A percentile compares a stretch with the other conserved stretches of the same genome.
These are phyloP conservation scores for Pipistrellus nathusii DNA, from an alignment of 2,797 vertebrate genomes.

Conservation along the genomic window DNA sequence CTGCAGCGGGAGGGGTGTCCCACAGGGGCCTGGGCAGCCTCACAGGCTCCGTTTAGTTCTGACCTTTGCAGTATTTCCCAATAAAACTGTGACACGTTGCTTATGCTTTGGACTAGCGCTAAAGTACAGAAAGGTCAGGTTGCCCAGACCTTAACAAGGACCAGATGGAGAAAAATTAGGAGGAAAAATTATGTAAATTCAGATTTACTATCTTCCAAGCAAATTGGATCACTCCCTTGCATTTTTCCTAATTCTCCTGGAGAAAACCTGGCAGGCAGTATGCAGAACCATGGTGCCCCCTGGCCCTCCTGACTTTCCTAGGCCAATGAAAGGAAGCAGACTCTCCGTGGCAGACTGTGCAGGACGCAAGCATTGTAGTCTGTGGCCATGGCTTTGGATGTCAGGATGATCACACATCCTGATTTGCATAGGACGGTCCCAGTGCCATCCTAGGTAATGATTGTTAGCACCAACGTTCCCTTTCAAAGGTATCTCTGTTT, in stretches of 20 bases:
- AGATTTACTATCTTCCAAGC: too few species aligned
- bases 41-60: background rate
- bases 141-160: conserved; percentile 11
- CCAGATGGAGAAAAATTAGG: background rate
- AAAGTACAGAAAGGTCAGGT: conserved; percentile 30
- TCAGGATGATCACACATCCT: background rate
- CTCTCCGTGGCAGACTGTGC: background rate
- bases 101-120: background rate
- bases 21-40: background rate
- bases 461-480: background rate
- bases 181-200: too few species aligned
- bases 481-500: background rate
- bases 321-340: background rate
- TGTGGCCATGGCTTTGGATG: background rate
- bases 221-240: too few species aligned
- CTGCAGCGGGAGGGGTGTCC: background rate
- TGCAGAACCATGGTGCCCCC: background rate
- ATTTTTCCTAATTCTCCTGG: background rate
- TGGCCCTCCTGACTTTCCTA: background rate
- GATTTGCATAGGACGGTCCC: background rate
- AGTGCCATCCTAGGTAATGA: too few species aligned
- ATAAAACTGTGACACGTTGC: background rate
- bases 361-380: background rate
- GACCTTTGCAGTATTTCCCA: conserved; percentile 44
- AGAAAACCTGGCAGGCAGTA: background rate